Base-by-base conservation (phyloP, 1,140 invertebrate species). In the Pogonomyrmex barbatus region DNA sequence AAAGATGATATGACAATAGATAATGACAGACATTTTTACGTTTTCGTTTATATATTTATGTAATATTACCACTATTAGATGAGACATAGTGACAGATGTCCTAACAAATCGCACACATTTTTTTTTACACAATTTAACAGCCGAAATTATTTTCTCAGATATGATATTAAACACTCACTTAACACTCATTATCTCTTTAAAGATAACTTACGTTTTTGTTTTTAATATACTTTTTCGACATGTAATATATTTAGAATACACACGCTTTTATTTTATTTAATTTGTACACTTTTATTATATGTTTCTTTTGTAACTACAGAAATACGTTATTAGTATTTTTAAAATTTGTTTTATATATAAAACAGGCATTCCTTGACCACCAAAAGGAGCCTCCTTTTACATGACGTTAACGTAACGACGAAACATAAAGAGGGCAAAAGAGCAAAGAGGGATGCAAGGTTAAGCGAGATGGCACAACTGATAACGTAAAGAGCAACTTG, bases 401-500 rank as follows among this genome's bases (percentile, higher is more conserved):
- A 14, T n/a, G n/a, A 50, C n/a, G 14, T 70, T 50, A 84, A 84
- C 24, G 24, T 24, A 24, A 24, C 24, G 24, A 24, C 24, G 0
- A 24, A 24, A 24, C 56, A 60, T 60, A 84, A 39, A 17, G 17
- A 56, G 17, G 24, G 45, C 14, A 58, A 65, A 73, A 60, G n/a
- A 12, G 39, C 30, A 58, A 24, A 75, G 36, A 67, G 50, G 70
- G 75, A 67, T 71, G 83, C 50, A 81, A 81, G 68, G 33, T 87
- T 68, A 87, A 79, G 47, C 71, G 47, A 67, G 88, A 85, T 77
- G 54, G 79, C 62, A 87, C 71, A 71, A 73, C 56, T 70, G 89
- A 85, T 77, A 81, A 70, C 63, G 62, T 67, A 79, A 86, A 65
- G 78, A 86, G 87, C 84, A 91, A 90, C 76, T 92, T 79, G 65